Base-by-base conservation (phyloP, 2,888 invertebrate genomes). In the Marasmarcha lunaedactyla region DNA sequence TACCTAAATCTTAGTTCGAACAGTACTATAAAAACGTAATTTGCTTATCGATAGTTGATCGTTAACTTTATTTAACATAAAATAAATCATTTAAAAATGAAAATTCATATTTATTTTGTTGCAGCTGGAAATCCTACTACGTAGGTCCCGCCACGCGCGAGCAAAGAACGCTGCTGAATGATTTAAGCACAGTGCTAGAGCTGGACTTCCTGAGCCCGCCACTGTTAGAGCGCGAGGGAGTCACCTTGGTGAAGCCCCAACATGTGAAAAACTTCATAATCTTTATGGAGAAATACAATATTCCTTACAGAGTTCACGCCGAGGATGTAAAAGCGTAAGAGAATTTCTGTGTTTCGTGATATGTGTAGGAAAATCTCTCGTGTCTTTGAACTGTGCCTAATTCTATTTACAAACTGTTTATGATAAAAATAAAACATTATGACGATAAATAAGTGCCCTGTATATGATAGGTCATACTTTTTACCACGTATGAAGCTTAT, bases 211-310 rank as follows among this genome's bases (percentile, higher is more conserved):
- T 63, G 9, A 50, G 56, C 13, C 42, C 56, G 9, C 56, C 60
- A 11, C 38, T 48, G 7, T 36, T 54, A 3, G 53, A 52, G 11
- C 49, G 61, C 2, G 60, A 66, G 9, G 64, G 63, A 6, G 54
- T 67, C 2, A 56, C 74, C 2, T 57, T 79, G 48, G 77, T 77
- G 1, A 51, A 59, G 26, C 69, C 74, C 0, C n/a, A 52, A 10
- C 45, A 55, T 6, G 59, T 64, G 39, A 42, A 38, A 2, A 41
- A 36, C 1, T 71, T 76, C 51, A 43, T 48, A 2, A 42, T 46
- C 1, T 45, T 57, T 1, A 46, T 85, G 25, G 43, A 48, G 0
- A 38, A 46, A 1, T 47, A 63, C 14, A 47, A 50, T 1, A 73
- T 86, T 37, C 37, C 47, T 0, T 69, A 69, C 49, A 49, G 49